These are phyloP conservation scores for Druceiella hillmani DNA, from an alignment of 2,888 invertebrate genomes.

Conservation along the genomic window DNA sequence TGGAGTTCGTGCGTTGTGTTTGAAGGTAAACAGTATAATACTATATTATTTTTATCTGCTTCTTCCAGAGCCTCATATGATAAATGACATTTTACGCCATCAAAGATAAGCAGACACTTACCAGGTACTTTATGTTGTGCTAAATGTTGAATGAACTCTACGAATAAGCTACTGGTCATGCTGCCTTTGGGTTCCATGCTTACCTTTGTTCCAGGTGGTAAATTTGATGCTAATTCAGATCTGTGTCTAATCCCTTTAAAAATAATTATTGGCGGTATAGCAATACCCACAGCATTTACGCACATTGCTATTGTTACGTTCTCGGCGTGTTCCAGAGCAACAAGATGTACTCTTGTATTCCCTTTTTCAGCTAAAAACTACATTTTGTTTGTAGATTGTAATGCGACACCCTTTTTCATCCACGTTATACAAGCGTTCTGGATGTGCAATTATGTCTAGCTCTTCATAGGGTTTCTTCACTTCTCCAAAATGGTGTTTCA, in stretches of 20 bases:
- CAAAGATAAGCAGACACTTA: slow-evolving; percentile 19
- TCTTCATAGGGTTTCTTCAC: no score
- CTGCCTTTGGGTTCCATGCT: slow-evolving; percentile 11
- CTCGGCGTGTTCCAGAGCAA: slow-evolving; percentile 20
- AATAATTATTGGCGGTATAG: slow-evolving; percentile 19
- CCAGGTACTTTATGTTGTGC: slow-evolving; percentile 15
- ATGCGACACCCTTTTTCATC: no score
- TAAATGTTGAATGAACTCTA: slow-evolving; percentile 18
- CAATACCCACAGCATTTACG: slow-evolving; percentile 17
- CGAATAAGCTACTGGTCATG: slow-evolving; percentile 12
- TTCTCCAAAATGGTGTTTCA: no score
- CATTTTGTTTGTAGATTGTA: no score
- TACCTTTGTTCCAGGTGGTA: slow-evolving; percentile 18
- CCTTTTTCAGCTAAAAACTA: no score
- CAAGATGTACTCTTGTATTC: slow-evolving; percentile 16
- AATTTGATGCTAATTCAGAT: slow-evolving; percentile 16
- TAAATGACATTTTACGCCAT: slow-evolving; percentile 10
- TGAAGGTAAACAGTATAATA: slow-evolving; percentile 15
- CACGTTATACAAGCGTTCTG: no score
- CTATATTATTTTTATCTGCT: slow-evolving; percentile 17
- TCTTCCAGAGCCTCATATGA: slow-evolving; percentile 13
- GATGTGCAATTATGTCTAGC: no score
- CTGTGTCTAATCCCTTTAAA: slow-evolving; percentile 16
- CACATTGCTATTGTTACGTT: slow-evolving; percentile 21
- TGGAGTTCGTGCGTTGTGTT: slow-evolving; percentile 16